A percentile compares a stretch with the other conserved stretches of the same genome.
These are phyloP conservation scores for Luperina testacea DNA, from an alignment of 2,888 invertebrate species.

Conservation along the genomic window DNA sequence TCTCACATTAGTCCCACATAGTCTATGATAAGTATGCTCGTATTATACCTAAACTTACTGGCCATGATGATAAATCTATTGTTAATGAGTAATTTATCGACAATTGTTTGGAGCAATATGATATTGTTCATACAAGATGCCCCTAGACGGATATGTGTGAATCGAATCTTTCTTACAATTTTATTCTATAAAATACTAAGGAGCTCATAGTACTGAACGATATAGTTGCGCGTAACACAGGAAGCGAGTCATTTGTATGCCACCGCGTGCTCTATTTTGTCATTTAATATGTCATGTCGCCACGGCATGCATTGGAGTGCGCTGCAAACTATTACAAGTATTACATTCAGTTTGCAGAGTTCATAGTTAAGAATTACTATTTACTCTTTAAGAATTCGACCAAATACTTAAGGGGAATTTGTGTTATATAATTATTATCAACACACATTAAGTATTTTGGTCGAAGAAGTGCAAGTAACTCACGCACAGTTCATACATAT, in stretches of 20 bases:
- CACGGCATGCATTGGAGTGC: conserved; percentile 12
- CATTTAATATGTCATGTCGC: conserved; percentile 18
- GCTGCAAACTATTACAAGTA: conserved; percentile 12
- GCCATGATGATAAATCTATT: conserved; percentile 30
- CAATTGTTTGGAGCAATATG: conserved; percentile 12
- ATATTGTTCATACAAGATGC: conserved; percentile 10
- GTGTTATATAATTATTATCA: too few relatives aligned
- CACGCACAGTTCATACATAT: conserved; percentile 4
- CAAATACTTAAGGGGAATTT: conserved; percentile 18
- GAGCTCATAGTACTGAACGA: conserved; percentile 24
- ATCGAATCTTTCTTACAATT: conserved; percentile 32
- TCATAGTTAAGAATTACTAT: too few relatives aligned
- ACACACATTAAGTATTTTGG: too few relatives aligned
- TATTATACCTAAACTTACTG: conserved; percentile 35
- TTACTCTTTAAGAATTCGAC: conserved; percentile 18
- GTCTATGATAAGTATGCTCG: conserved; percentile 14
- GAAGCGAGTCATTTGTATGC: conserved; percentile 51
- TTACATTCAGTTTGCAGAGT: conserved; percentile 29
- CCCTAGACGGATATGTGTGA: conserved; percentile 39
- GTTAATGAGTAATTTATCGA: conserved; percentile 13
- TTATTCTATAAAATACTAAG: conserved; percentile 17
- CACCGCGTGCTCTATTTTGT: conserved; percentile 18
- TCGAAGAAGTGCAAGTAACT: conserved; percentile 18
- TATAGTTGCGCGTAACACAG: conserved; percentile 26
- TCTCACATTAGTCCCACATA: conserved; percentile 41